Evolutionary conservation across 1,140 invertebrate genomes (phyloP), one percentile per base, ranked within the genome.

Genomic region (Trichonephila inaurata): DNA sequence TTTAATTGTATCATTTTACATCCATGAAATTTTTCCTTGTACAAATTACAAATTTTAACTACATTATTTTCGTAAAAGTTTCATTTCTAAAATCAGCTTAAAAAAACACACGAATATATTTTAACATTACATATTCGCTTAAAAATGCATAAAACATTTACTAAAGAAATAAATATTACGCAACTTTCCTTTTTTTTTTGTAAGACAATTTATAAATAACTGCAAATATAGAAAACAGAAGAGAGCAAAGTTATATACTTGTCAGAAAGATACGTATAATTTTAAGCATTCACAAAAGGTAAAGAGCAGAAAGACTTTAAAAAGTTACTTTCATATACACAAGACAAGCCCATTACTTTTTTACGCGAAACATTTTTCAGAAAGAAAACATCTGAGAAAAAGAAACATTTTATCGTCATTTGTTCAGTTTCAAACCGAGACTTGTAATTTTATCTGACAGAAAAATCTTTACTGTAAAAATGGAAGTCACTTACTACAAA

Each of bases 371-470:
- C 33, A 2, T 3, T 77, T 18, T 77, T 33, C 18, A 19, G 69
- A 16, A 24, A 18, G 14, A 33, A 77, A 77, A 77, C 7, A 77
- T 51, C 51, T 19, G 28, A n/a, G n/a, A 77, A 33, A 4, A 33
- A 8, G 33, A 14, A 77, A 40, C 16, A 18, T 19, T 18, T 18
- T 64, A 64, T 21, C 1, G 5, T 33, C 16, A 3, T 33, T 33
- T 77, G 16, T 77, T 77, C 10, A 40, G 72, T 77, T 33, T 33
- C 33, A 77, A 77, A 28, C 33, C 33, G 72, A 77, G 33, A 28
- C 28, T 40, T 77, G 72, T 77, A 77, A 77, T 77, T 77, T 77
- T 77, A 77, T 40, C 72, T 28, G 24, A 40, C 72, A 77, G 72
- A 77, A 40, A 19, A 40, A 77, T 19, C 28, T 33, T 77, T 77